Evolutionary conservation across 2,797 vertebrate species (phyloP).

Genomic region (Ispidina picta): DNA sequence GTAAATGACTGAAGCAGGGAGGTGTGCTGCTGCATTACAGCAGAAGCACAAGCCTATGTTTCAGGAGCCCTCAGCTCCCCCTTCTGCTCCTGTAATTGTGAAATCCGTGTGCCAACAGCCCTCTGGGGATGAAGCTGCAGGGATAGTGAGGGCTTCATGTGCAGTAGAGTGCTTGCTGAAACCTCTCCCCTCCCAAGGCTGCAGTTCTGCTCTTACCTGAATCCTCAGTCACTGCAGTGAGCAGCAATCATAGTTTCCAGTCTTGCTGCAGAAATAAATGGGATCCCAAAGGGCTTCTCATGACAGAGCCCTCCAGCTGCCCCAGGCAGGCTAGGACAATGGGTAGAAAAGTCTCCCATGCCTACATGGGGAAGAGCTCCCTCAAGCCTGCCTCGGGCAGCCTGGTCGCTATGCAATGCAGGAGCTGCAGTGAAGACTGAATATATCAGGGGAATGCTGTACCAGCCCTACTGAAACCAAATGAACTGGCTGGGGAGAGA

Average conservation of each 20-base stretch:
- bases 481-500: neutral
- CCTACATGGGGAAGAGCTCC: neutral
- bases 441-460: neutral
- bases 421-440: neutral
- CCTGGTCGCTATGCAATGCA: neutral
- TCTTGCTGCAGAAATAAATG: constrained; percentile 22
- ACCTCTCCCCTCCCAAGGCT: neutral
- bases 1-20: neutral
- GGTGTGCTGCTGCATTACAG: neutral
- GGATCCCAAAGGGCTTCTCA: neutral
- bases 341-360: neutral
- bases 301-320: neutral
- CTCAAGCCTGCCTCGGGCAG: neutral
- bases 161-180: neutral
- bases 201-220: neutral
- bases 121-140: neutral
- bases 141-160: neutral
- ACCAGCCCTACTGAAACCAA: neutral
- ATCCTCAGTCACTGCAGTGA: neutral
- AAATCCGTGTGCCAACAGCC: neutral
- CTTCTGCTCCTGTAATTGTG: neutral
- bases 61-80: neutral
- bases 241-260: neutral
- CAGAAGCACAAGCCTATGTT: neutral
- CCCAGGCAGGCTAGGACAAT: neutral